Conservation (phyloP, 2,888 invertebrate genomes). For the Limnephilus marmoratus region DNA sequence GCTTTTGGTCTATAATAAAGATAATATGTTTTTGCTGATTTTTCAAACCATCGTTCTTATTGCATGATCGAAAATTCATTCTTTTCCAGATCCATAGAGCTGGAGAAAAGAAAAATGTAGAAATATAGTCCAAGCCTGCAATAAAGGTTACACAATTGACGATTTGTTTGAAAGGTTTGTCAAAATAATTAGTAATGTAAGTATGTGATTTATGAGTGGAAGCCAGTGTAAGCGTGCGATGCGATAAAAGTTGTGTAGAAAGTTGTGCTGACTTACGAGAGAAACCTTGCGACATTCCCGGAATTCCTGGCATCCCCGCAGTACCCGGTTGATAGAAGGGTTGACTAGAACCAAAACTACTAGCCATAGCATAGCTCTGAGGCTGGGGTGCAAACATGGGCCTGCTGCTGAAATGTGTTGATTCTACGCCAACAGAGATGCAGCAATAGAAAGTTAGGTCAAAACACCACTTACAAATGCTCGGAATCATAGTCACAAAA, state of each 20-base stretch:
- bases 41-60: not conserved
- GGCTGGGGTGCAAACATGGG: not conserved
- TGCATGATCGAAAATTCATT: not conserved
- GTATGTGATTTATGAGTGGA: not conserved
- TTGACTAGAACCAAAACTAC: not conserved
- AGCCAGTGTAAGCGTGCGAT: not conserved
- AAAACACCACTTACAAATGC: no score
- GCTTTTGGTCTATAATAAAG: not conserved
- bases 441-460: no score
- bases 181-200: not conserved
- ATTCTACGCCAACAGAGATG: no score
- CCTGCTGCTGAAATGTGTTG: no score
- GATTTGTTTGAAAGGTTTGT: not conserved
- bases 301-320: no score
- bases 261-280: not conserved
- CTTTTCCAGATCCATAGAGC: not conserved
- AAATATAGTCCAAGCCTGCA: not conserved
- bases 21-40: not conserved
- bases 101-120: not conserved
- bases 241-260: not conserved
- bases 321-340: not conserved
- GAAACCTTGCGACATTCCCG: not conserved
- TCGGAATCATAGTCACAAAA: no score
- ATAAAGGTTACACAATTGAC: not conserved
- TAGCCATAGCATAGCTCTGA: not conserved